Conservation (phyloP, 1,140 invertebrate species). For the Trypoxylus dichotomus region DNA sequence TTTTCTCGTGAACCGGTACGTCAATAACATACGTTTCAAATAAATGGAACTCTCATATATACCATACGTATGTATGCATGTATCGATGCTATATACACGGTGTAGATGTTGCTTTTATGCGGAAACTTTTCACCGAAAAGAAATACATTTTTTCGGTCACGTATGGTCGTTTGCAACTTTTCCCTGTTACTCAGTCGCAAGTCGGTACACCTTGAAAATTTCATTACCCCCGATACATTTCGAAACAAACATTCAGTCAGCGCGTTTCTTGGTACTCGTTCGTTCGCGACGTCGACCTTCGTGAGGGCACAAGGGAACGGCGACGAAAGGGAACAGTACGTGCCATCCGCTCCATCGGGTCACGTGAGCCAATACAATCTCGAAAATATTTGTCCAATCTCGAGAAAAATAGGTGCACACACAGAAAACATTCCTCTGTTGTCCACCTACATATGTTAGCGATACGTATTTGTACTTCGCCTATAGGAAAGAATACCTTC, state of each 20-base stretch:
- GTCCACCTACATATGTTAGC: not conserved
- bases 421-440: conserved; percentile 18
- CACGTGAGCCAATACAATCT: conserved; percentile 32
- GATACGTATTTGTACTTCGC: conserved; percentile 10
- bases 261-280: conserved; percentile 18
- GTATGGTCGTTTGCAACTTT: conserved; percentile 20
- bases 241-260: conserved; percentile 13
- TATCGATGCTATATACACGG: not conserved
- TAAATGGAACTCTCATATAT: not conserved
- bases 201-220: conserved; percentile 18
- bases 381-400: conserved; percentile 33
- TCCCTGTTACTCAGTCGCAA: not conserved
- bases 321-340: not conserved
- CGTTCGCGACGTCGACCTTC: not conserved
- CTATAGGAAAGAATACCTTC: not conserved
- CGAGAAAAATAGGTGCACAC: conserved; percentile 29
- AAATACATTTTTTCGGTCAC: conserved; percentile 25
- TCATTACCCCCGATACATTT: conserved; percentile 25
- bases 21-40: not conserved
- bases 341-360: conserved; percentile 27
- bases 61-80: not conserved
- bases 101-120: conserved; percentile 5
- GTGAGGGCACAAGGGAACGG: not conserved
- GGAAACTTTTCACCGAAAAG: not conserved
- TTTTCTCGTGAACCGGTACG: not conserved